These are phyloP conservation scores for Lepidonotus clava DNA, from an alignment of 2,888 invertebrate species.

Conservation along the genomic window DNA sequence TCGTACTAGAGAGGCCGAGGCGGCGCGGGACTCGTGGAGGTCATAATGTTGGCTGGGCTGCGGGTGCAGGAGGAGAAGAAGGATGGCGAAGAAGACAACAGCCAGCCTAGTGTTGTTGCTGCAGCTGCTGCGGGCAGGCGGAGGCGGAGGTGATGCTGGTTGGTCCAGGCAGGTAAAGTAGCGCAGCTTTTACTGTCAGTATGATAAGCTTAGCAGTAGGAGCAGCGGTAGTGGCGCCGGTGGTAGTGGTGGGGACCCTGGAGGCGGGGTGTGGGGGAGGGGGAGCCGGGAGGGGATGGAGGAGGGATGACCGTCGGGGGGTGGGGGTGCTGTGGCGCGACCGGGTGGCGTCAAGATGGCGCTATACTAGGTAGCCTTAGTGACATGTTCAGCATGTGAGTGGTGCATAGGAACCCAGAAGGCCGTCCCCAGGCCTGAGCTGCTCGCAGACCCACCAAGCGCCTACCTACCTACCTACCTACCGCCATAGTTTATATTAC, in stretches of 20 bases:
- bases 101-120: not conserved
- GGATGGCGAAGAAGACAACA: not conserved
- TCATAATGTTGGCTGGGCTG: constrained; percentile 25
- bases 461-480: too few species aligned
- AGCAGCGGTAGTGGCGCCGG: not conserved
- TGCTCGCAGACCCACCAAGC: not conserved
- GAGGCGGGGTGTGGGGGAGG: not conserved
- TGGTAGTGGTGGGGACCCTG: not conserved
- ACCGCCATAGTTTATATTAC: too few species aligned
- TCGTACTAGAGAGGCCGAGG: not conserved
- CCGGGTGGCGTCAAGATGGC: not conserved
- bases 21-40: not conserved
- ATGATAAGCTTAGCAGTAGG: not conserved
- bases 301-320: not conserved
- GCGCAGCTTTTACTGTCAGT: constrained; percentile 1
- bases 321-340: not conserved
- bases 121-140: not conserved
- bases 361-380: not conserved
- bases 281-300: not conserved
- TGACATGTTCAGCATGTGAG: not conserved
- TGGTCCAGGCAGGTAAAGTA: not conserved
- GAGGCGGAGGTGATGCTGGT: not conserved
- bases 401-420: not conserved
- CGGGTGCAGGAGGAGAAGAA: not conserved
- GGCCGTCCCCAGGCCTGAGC: not conserved